phyloP scores from a whole-genome alignment of 92 coral and sea anemone genomes.

The Phenganax subtilis region DNA sequence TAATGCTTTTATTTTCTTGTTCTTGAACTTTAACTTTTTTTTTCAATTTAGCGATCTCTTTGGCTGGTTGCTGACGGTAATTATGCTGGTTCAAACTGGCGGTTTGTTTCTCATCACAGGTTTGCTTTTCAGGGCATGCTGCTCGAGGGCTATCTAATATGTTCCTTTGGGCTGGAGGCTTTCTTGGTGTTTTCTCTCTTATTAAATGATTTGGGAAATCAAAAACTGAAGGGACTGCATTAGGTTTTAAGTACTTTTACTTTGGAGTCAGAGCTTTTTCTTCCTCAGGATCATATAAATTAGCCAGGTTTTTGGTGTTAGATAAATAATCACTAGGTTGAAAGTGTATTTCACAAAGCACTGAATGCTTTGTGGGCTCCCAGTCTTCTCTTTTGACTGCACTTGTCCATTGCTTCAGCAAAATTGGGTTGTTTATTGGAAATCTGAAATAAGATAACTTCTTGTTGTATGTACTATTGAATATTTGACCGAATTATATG shows the following conservation, averaged over 20 bases:
- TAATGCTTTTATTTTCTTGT: neutral
- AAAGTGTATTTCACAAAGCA: neutral
- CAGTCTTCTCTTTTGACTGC: neutral
- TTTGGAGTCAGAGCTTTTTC: neutral
- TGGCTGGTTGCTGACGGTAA: no score
- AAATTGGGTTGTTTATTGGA: neutral
- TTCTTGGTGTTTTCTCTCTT: neutral
- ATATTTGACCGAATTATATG: no score
- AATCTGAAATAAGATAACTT: neutral
- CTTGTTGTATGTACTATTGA: no score
- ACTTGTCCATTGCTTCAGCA: neutral
- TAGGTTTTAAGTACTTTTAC: neutral
- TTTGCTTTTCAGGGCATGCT: no score
- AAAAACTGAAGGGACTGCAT: neutral
- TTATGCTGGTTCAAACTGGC: no score
- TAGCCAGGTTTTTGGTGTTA: neutral
- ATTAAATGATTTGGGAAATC: neutral
- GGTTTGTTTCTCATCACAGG: no score
- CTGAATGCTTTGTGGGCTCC: neutral
- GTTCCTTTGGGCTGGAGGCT: neutral
- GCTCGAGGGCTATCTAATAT: no score
- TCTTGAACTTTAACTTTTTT: neutral
- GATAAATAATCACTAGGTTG: neutral
- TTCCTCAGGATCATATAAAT: no score
- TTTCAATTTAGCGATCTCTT: neutral